phyloP scores from a whole-genome alignment of 2,113 vertebrate genomes.

The Neoarius graeffei region DNA sequence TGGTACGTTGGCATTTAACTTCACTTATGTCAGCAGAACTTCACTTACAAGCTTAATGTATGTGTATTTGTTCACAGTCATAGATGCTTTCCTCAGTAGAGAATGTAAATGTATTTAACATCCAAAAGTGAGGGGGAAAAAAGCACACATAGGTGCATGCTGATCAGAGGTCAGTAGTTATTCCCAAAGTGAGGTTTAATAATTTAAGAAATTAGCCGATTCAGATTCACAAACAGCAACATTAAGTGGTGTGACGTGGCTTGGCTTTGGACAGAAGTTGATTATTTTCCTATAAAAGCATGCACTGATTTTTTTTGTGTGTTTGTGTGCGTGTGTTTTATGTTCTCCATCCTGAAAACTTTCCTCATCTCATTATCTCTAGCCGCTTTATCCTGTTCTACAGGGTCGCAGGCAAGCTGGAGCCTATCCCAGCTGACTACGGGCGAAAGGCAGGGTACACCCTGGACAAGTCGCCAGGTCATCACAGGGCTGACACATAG shows the following conservation, averaged over 20 bases:
- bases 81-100: conserved; percentile 42
- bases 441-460: too few species aligned
- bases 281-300: background rate
- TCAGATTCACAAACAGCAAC: background rate
- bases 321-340: background rate
- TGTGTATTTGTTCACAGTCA: conserved; percentile 57
- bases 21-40: conserved; percentile 78
- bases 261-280: background rate
- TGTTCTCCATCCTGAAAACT: too few species aligned
- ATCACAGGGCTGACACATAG: too few species aligned
- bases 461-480: too few species aligned
- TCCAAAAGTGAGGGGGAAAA: conserved; percentile 49
- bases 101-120: conserved; percentile 33
- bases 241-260: background rate
- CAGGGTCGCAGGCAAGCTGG: too few species aligned
- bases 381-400: too few species aligned
- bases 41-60: conserved; percentile 69
- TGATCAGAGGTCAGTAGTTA: background rate
- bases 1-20: conserved; percentile 85
- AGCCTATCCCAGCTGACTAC: too few species aligned
- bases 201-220: conserved; percentile 1
- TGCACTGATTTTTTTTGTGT: background rate
- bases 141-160: background rate
- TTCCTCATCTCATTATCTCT: too few species aligned
- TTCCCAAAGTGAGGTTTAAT: background rate